Base-by-base conservation (phyloP, 2,113 vertebrate genomes). In the Geococcyx californianus region DNA sequence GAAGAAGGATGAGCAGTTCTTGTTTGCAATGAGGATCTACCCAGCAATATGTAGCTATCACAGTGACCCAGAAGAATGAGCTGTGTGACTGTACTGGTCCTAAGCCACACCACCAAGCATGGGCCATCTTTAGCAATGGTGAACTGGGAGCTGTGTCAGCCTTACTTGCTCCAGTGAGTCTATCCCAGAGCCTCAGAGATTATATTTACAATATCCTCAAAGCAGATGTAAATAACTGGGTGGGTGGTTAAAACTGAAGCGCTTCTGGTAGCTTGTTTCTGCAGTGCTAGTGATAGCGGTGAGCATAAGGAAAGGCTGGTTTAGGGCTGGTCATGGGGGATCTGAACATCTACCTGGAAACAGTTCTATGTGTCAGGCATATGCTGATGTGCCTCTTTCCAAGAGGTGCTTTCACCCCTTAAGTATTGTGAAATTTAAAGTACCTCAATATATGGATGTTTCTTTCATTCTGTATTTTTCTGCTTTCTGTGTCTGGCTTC, bases 331-430 rank as follows among this genome's bases (percentile, higher is more conserved):
- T 45, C 58, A 51, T 5, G 4, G 16, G n/a, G 36, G 36, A 89
- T 63, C 25, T 44, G 51, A 81, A 64, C 28, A 23, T 74, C 59
- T 33, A 10, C 54, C 21, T 54, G n/a, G 40, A 90, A 87, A 79
- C 38, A 79, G 31, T 21, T 64, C 44, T 44, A 69, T 40, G 73
- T 34, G 38, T 20, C 40, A 85, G 24, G 45, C 56, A 42, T 28
- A 26, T 76, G 68, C 72, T 59, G 55, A 63, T 0, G 0, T 59
- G 62, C 17, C 55, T 38, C 33, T 45, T 58, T 56, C 15, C 0
- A 3, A 59, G 33, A 91, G 18, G 31, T 0, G 2, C 42, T 89
- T 84, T 66, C 34, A 54, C 18, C 36, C 60, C 26, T 42, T 60
- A 12, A 64, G n/a, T 21, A 33, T 13, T 45, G 49, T 36, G n/a